Evolutionary conservation across 2,888 invertebrate species (phyloP).

Genomic region (Helobdella robusta): DNA sequence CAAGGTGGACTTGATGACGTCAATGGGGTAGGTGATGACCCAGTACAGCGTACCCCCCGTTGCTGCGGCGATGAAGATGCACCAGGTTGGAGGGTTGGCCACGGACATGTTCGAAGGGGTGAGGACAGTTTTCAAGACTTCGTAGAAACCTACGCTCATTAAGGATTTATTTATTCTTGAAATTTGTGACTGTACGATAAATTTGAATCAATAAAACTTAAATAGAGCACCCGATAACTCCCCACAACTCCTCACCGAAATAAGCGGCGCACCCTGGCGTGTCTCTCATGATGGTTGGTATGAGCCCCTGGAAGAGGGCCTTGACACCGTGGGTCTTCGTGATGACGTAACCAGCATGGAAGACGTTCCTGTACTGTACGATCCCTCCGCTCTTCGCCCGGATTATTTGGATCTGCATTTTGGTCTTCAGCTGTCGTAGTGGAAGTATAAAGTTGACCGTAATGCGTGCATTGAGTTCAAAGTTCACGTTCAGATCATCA

Average conservation of each 20-base stretch:
- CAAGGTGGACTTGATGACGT: conserved; percentile 36
- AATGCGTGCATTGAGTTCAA: too few species aligned
- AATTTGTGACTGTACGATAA: not conserved
- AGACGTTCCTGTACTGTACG: conserved; percentile 34
- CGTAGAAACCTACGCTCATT: conserved; percentile 31
- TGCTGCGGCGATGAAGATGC: conserved; percentile 31
- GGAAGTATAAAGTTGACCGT: not conserved
- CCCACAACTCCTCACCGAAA: conserved; percentile 36
- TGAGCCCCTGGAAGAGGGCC: conserved; percentile 34
- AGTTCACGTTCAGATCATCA: too few species aligned
- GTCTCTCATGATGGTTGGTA: conserved; percentile 32
- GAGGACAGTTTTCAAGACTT: conserved; percentile 27
- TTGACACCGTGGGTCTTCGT: conserved; percentile 29
- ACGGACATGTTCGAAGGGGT: conserved; percentile 30
- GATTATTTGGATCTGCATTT: conserved; percentile 37
- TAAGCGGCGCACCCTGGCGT: conserved; percentile 31
- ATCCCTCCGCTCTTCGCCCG: conserved; percentile 29
- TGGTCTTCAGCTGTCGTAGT: conserved; percentile 31
- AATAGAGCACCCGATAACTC: not conserved
- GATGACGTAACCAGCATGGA: conserved; percentile 35
- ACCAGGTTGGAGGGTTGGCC: conserved; percentile 25
- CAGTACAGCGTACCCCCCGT: conserved; percentile 34
- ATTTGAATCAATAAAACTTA: not conserved
- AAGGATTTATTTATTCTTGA: not conserved
- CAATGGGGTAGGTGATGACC: conserved; percentile 35